A percentile compares a stretch with the other conserved stretches of the same genome.
phyloP scores from a whole-genome alignment of 1,140 invertebrate species.

The Vanessa atalanta region DNA sequence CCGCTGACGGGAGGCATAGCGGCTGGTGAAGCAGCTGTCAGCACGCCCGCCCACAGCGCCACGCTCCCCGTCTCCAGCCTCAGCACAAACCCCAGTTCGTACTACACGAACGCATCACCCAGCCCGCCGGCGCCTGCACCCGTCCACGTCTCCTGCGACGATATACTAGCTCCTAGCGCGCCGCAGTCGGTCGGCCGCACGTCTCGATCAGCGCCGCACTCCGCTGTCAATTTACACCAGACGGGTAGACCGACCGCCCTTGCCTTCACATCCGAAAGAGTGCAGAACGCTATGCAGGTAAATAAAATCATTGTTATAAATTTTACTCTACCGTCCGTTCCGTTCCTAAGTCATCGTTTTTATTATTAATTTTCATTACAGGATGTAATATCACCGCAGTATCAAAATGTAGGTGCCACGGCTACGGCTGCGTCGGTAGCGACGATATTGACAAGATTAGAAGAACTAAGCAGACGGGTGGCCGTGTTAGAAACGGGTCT shows the following conservation, averaged over 20 bases:
- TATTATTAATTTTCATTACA: slow-evolving; percentile 21
- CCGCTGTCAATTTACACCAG: slow-evolving; percentile 74
- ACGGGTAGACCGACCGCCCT: slow-evolving; percentile 63
- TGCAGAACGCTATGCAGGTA: slow-evolving; percentile 61
- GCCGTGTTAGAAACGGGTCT: slow-evolving; percentile 84
- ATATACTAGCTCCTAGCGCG: slow-evolving; percentile 65
- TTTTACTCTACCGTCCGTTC: neutral
- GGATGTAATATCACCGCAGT: slow-evolving; percentile 73
- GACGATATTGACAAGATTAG: slow-evolving; percentile 81
- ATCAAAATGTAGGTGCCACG: slow-evolving; percentile 70
- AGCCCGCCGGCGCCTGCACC: slow-evolving; percentile 67
- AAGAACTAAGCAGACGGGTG: slow-evolving; percentile 84
- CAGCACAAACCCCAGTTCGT: slow-evolving; percentile 73
- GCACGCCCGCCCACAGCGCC: slow-evolving; percentile 72
- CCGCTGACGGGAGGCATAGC: slow-evolving; percentile 67
- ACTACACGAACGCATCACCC: slow-evolving; percentile 73
- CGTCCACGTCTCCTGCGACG: slow-evolving; percentile 72
- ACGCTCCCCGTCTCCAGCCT: slow-evolving; percentile 72
- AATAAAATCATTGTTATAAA: neutral
- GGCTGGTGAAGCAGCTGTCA: slow-evolving; percentile 66
- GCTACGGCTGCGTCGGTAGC: slow-evolving; percentile 61
- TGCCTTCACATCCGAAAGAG: slow-evolving; percentile 55
- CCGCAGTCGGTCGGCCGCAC: slow-evolving; percentile 57
- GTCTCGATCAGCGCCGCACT: slow-evolving; percentile 75
- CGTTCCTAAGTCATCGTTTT: neutral